Percentiles rank a stretch among this genome's conserved stretches.
phyloP scores from a whole-genome alignment of 2,797 vertebrate genomes.

The Meda fulgida region DNA sequence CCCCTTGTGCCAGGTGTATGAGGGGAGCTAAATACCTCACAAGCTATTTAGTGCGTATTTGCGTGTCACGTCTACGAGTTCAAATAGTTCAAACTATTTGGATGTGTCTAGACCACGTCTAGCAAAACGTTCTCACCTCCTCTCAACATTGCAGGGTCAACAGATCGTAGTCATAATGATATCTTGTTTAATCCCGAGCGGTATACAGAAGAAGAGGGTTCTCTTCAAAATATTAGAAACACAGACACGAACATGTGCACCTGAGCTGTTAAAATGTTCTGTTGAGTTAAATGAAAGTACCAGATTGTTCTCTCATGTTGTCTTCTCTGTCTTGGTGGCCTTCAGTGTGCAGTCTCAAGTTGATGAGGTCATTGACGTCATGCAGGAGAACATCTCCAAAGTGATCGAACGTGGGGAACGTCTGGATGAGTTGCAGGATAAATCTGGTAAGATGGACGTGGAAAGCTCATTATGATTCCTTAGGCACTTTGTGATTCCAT shows the following conservation, averaged over 20 bases:
- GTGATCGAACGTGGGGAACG: constrained; percentile 97
- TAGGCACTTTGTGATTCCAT: neutral
- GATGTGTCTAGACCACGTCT: constrained; percentile 35
- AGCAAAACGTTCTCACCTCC: constrained; percentile 28
- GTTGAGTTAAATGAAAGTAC: constrained; percentile 1
- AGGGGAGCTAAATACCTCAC: constrained; percentile 28
- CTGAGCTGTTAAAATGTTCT: constrained; percentile 22
- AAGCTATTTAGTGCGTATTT: constrained; percentile 5
- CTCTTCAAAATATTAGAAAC: constrained; percentile 13
- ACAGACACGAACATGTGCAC: constrained; percentile 1
- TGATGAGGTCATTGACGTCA: constrained; percentile 98
- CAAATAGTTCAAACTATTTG: constrained; percentile 35
- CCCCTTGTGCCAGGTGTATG: constrained; percentile 34
- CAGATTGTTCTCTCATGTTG: constrained; percentile 9
- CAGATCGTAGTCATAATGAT: constrained; percentile 42
- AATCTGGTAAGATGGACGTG: constrained; percentile 84
- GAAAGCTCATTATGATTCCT: neutral
- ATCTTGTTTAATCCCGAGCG: constrained; percentile 6
- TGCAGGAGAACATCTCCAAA: constrained; percentile 99
- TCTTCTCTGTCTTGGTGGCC: constrained; percentile 5
- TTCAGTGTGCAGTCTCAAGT: constrained; percentile 96
- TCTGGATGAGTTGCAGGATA: constrained; percentile 97
- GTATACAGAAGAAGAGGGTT: constrained; percentile 19
- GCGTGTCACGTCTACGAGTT: constrained; percentile 14
- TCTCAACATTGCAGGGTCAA: constrained; percentile 21